A percentile compares a stretch with the other conserved stretches of the same genome.
phyloP scores from a whole-genome alignment of 2,888 invertebrate genomes.

The Drosophila neutralis region DNA sequence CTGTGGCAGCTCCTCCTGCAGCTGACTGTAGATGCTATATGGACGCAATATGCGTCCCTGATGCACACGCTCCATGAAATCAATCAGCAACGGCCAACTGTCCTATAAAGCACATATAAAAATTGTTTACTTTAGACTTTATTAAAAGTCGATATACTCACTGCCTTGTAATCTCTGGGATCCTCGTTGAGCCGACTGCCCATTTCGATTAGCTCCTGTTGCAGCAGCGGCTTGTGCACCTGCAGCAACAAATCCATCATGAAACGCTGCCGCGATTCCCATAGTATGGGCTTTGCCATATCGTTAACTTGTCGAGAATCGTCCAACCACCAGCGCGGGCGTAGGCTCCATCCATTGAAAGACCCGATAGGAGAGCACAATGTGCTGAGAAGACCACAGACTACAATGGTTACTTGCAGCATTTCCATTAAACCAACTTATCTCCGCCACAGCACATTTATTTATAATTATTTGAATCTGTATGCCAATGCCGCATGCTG shows the following conservation, averaged over 20 bases:
- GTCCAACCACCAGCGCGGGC: slow-evolving; percentile 23
- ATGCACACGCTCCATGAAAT: slow-evolving; percentile 55
- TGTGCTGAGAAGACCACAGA: slow-evolving; percentile 27
- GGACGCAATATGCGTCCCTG: slow-evolving; percentile 54
- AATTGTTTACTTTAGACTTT: neutral
- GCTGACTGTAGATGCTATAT: slow-evolving; percentile 52
- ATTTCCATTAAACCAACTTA: slow-evolving; percentile 28
- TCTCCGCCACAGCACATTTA: neutral
- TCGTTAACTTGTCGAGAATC: neutral
- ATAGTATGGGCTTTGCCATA: neutral
- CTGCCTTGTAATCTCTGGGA: slow-evolving; percentile 54
- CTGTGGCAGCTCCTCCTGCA: slow-evolving; percentile 51
- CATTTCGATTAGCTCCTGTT: slow-evolving; percentile 59
- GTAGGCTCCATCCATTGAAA: slow-evolving; percentile 28
- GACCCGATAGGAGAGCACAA: neutral
- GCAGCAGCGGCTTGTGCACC: slow-evolving; percentile 72
- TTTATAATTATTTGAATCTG: neutral
- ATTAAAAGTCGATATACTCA: slow-evolving; percentile 9
- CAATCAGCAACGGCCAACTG: slow-evolving; percentile 34
- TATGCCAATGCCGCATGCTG: slow-evolving; percentile 1
- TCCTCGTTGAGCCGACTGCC: slow-evolving; percentile 59
- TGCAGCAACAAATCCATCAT: slow-evolving; percentile 71
- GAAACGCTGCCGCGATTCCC: slow-evolving; percentile 59
- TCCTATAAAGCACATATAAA: slow-evolving; percentile 29
- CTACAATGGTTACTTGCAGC: slow-evolving; percentile 18